These are phyloP conservation scores for Meandrusa payeni DNA, from an alignment of 2,888 invertebrate species.

Conservation along the genomic window DNA sequence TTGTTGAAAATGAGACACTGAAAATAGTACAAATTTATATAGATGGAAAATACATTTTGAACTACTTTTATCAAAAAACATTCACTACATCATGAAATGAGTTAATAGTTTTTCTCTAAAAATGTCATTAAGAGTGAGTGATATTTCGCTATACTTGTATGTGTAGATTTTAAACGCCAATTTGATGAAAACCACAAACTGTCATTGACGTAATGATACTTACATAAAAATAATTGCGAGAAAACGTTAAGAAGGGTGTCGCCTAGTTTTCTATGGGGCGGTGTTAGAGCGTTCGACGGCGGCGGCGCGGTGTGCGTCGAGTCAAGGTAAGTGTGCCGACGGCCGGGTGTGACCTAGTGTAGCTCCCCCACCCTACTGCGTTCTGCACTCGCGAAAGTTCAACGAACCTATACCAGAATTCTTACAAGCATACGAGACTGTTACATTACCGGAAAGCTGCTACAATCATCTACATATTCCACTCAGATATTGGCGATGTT, in stretches of 20 bases:
- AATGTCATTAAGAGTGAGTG: too few species aligned
- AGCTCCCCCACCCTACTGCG: slow-evolving; percentile 69
- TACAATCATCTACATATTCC: slow-evolving; percentile 51
- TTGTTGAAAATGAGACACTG: too few species aligned
- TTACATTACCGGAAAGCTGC: slow-evolving; percentile 78
- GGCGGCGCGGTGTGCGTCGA: slow-evolving; percentile 57
- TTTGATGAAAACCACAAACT: slow-evolving; percentile 21
- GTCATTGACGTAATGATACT: slow-evolving; percentile 31
- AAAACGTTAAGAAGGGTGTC: slow-evolving; percentile 49
- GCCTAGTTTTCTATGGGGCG: slow-evolving; percentile 69
- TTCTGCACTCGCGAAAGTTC: slow-evolving; percentile 79
- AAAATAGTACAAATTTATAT: too few species aligned
- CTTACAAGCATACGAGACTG: slow-evolving; percentile 74
- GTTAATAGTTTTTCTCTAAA: too few species aligned
- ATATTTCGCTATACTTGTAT: too few species aligned
- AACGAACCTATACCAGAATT: slow-evolving; percentile 75
- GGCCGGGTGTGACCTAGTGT: slow-evolving; percentile 77
- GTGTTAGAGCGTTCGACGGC: slow-evolving; percentile 45
- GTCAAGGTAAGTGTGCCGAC: slow-evolving; percentile 80
- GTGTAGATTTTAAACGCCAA: not conserved
- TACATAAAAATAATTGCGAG: slow-evolving; percentile 45
- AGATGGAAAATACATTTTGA: too few species aligned
- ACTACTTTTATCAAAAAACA: too few species aligned
- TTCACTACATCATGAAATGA: too few species aligned
- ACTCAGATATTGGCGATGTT: slow-evolving; percentile 5